Conservation (phyloP, 2,888 invertebrate species). For the Serripes groenlandicus region DNA sequence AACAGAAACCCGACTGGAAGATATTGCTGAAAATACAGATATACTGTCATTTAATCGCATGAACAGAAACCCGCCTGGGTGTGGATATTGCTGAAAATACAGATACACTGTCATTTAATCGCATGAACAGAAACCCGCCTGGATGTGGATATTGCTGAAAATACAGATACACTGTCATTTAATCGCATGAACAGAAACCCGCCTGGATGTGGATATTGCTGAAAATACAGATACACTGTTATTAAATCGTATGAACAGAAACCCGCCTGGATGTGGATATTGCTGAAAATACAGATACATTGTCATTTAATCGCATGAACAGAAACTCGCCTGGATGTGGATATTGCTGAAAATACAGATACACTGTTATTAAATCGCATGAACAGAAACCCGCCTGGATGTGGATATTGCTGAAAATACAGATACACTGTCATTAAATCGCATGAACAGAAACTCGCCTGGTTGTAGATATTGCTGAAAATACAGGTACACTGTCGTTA, state of each 20-base stretch:
- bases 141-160: too few species aligned
- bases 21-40: too few species aligned
- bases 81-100: constrained; percentile 43
- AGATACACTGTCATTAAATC: constrained; percentile 55
- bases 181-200: constrained; percentile 55
- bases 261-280: too few species aligned
- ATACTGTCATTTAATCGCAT: constrained; percentile 53
- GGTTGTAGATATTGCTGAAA: constrained; percentile 52
- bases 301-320: constrained; percentile 54
- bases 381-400: too few species aligned
- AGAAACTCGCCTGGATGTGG: constrained; percentile 49
- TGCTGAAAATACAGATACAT: too few species aligned
- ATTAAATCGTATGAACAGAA: too few species aligned
- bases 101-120: too few species aligned
- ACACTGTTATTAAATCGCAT: too few species aligned
- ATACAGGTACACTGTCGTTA: background rate
- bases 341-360: constrained; percentile 53
- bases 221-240: too few species aligned
- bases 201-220: constrained; percentile 50
- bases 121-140: too few species aligned
- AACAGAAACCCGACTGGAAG: too few species aligned
- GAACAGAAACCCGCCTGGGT: constrained; percentile 55
- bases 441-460: constrained; percentile 54
- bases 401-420: too few species aligned
- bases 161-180: constrained; percentile 48